Evolutionary conservation across 2,113 vertebrate genomes (phyloP).

Genomic region (Polyodon spathula): DNA sequence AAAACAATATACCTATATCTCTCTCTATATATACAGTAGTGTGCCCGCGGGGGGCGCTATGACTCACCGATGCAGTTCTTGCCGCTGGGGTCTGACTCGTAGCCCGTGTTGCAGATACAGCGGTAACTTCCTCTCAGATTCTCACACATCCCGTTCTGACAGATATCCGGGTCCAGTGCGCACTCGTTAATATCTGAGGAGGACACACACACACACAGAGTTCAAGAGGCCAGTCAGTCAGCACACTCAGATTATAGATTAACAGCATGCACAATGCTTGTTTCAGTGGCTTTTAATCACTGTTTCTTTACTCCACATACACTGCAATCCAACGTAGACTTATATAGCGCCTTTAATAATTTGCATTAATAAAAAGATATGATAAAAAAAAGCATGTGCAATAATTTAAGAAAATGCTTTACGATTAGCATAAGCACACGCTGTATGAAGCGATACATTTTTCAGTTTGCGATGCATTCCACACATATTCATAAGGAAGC

Average conservation of each 20-base stretch:
- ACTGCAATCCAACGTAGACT: too few species aligned
- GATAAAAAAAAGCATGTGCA: too few species aligned
- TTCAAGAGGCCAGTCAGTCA: too few species aligned
- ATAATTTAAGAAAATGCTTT: neutral
- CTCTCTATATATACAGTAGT: too few species aligned
- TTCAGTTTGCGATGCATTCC: neutral
- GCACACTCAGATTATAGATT: too few species aligned
- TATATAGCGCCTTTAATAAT: too few species aligned
- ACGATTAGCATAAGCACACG: too few species aligned
- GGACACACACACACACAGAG: slow-evolving; percentile 26
- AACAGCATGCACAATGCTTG: neutral
- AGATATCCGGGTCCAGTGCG: slow-evolving; percentile 91
- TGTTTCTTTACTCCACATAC: too few species aligned
- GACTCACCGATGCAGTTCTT: slow-evolving; percentile 91
- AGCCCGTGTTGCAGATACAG: slow-evolving; percentile 93
- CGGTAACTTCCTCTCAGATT: slow-evolving; percentile 93
- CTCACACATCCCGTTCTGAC: slow-evolving; percentile 91
- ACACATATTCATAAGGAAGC: neutral
- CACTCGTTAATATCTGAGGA: slow-evolving; percentile 91
- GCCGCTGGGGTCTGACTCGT: slow-evolving; percentile 86
- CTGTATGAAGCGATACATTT: too few species aligned
- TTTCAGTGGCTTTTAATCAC: neutral
- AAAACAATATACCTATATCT: too few species aligned
- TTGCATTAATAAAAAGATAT: too few species aligned
- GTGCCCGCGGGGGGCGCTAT: neutral